A percentile compares a stretch with the other conserved stretches of the same genome.
Evolutionary conservation across 2,888 invertebrate species (phyloP).

Genomic region (Ochropleura leucogaster): DNA sequence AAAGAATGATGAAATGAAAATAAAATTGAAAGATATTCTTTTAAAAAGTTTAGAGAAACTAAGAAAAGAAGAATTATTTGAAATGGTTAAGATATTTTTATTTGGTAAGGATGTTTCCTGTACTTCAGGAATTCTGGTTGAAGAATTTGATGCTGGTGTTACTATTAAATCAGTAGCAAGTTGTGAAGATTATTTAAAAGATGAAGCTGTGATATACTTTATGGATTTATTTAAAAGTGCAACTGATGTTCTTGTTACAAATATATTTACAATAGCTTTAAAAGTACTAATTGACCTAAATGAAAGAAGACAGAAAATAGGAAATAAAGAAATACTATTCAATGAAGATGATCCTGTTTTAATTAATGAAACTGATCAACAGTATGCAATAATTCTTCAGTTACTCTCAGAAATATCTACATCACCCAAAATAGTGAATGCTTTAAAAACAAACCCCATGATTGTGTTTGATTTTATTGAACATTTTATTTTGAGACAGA

Average conservation of each 20-base stretch:
- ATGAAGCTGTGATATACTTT: slow-evolving; percentile 77
- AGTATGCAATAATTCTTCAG: slow-evolving; percentile 86
- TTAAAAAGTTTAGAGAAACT: slow-evolving; percentile 78
- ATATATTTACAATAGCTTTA: slow-evolving; percentile 79
- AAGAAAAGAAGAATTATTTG: slow-evolving; percentile 67
- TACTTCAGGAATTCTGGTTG: slow-evolving; percentile 67
- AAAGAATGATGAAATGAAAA: slow-evolving; percentile 75
- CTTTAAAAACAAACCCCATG: slow-evolving; percentile 84
- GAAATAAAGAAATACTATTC: slow-evolving; percentile 78
- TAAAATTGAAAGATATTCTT: slow-evolving; percentile 81
- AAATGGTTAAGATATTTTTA: slow-evolving; percentile 71
- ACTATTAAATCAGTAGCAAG: slow-evolving; percentile 75
- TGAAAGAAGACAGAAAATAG: slow-evolving; percentile 68
- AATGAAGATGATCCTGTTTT: slow-evolving; percentile 80
- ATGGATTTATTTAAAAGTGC: slow-evolving; percentile 76
- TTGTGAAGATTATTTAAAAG: slow-evolving; percentile 65
- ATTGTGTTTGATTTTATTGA: slow-evolving; percentile 87
- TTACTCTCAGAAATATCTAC: slow-evolving; percentile 88
- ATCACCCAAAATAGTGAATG: slow-evolving; percentile 81
- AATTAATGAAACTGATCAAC: slow-evolving; percentile 76
- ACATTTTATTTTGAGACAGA: slow-evolving; percentile 79
- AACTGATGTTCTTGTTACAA: slow-evolving; percentile 70
- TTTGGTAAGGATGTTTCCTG: slow-evolving; percentile 71
- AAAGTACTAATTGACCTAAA: slow-evolving; percentile 77
- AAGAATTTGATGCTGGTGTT: slow-evolving; percentile 84